Evolutionary conservation across 2,888 invertebrate genomes (phyloP), one percentile per base, ranked within the genome.

Genomic region (Allolobophora icterica): DNA sequence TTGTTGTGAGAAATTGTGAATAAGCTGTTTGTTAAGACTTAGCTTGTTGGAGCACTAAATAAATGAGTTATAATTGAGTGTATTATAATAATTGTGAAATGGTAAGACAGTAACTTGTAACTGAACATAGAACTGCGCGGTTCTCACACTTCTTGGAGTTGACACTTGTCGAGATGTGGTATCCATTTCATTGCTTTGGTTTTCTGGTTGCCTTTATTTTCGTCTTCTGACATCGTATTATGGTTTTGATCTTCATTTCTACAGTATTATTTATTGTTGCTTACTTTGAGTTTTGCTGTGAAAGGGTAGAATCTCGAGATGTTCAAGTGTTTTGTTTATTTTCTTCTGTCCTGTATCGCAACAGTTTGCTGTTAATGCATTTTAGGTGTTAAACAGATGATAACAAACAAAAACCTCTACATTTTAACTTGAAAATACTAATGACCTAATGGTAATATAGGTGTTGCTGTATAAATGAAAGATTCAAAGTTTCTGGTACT

Each of bases 171-270:
- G 17, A 71, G 71, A 71, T 30, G 30, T 71, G 30, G 30, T 71
- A n/a, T 71, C n/a, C 11, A 13, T 71, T 71, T 71, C 2, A n/a
- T 71, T 30, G 8, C 6, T 11, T n/a, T 71, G 30, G 71, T 30
- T 71, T 71, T 71, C n/a, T 71, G 71, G 71, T 71, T 71, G 30
- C n/a, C n/a, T 71, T 71, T 71, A n/a, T 71, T 71, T 71, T 71
- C 71, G 30, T 71, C 52, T 17, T 45, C 45, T 71, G 30, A 71
- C 71, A n/a, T n/a, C n/a, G 71, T 71, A n/a, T 71, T 71, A 71
- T 71, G n/a, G 71, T 71, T 24, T 71, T 71, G n/a, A 71, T 71
- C 71, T 71, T n/a, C 71, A 71, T 71, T 71, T 71, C n/a, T 11
- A n/a, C 71, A 71, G 71, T 71, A 71, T 71, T 71, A 71, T 71